These are phyloP conservation scores for Rhincodon typus DNA, from an alignment of 2,797 vertebrate genomes.

Conservation along the genomic window DNA sequence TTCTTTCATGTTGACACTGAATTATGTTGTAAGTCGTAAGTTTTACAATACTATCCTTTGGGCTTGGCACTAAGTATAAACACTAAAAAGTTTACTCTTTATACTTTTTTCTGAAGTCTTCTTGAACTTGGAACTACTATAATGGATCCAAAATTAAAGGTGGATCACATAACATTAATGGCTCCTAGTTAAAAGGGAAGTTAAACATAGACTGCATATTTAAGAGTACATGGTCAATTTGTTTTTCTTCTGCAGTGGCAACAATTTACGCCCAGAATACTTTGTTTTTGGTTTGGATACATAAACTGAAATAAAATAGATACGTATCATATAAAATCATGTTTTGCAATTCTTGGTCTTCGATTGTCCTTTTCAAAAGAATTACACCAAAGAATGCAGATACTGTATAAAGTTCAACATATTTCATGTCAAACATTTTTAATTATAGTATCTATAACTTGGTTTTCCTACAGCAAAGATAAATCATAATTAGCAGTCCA, in stretches of 20 bases:
- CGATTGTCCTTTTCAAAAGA: not conserved
- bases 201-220: not conserved
- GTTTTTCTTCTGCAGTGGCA: conserved; percentile 13
- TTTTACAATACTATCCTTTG: conserved; percentile 33
- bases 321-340: not conserved
- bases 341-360: conserved; percentile 16
- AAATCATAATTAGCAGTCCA: not conserved
- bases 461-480: not conserved
- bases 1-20: conserved; percentile 24
- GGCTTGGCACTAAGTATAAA: not conserved
- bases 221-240: not conserved
- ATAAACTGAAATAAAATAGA: conserved; percentile 7
- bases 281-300: conserved; percentile 2
- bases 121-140: not conserved
- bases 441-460: not conserved
- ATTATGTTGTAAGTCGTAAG: not conserved
- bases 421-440: not conserved
- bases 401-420: not conserved
- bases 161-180: not conserved
- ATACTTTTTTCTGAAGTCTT: not conserved
- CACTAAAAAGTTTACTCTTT: not conserved
- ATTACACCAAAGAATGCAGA: not conserved
- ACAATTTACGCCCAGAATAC: conserved; percentile 23
- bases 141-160: conserved; percentile 14
- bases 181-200: not conserved